A percentile compares a stretch with the other conserved stretches of the same genome.
phyloP scores from a whole-genome alignment of 2,888 invertebrate species.

The Panopea generosa region DNA sequence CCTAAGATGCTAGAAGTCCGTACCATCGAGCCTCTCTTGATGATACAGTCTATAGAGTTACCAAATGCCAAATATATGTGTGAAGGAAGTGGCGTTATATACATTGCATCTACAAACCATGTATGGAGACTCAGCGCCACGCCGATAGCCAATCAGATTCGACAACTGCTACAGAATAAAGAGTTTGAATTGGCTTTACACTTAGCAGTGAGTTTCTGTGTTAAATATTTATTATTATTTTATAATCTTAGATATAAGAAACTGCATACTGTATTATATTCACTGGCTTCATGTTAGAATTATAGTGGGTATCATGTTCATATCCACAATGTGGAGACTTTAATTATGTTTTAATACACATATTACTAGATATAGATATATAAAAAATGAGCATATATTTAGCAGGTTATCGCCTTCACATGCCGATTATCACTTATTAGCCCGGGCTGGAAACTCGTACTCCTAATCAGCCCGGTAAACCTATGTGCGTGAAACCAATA shows the following conservation, averaged over 20 bases:
- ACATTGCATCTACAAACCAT: slow-evolving; percentile 94
- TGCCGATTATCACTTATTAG: too few relatives aligned
- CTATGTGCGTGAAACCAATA: too few relatives aligned
- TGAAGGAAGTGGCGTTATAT: slow-evolving; percentile 89
- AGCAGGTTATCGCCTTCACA: too few relatives aligned
- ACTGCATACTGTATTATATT: background rate
- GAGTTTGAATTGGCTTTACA: slow-evolving; percentile 97
- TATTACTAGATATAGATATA: too few relatives aligned
- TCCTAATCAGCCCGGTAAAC: too few relatives aligned
- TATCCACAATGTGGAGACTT: too few relatives aligned
- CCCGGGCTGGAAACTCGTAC: too few relatives aligned
- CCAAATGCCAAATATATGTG: slow-evolving; percentile 81
- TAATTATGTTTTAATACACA: too few relatives aligned
- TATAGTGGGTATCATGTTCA: too few relatives aligned
- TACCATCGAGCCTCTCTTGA: slow-evolving; percentile 92
- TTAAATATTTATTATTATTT: too few relatives aligned
- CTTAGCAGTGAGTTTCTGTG: slow-evolving; percentile 91
- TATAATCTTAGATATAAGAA: background rate
- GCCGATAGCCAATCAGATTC: slow-evolving; percentile 93
- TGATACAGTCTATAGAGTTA: slow-evolving; percentile 93
- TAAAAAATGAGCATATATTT: too few relatives aligned
- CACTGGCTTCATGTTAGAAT: too few relatives aligned
- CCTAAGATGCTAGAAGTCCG: slow-evolving; percentile 94
- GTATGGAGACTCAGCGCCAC: slow-evolving; percentile 91
- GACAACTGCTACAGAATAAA: slow-evolving; percentile 93